Evolutionary conservation across 2,797 vertebrate genomes (phyloP).

Genomic region (Octomys mimax): DNA sequence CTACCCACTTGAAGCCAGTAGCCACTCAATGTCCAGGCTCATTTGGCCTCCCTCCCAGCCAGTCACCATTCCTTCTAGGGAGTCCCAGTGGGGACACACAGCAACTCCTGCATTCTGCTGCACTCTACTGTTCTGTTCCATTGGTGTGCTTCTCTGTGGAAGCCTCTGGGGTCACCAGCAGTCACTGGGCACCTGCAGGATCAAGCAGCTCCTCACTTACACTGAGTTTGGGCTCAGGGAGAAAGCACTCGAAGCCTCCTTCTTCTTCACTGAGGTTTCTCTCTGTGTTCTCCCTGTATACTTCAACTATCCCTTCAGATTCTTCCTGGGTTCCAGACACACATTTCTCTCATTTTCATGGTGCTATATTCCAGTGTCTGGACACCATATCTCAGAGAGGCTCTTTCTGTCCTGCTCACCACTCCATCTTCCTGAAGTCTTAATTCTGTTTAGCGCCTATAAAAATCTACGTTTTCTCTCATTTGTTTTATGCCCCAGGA

Average conservation of each 20-base stretch:
- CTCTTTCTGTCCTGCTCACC: background rate
- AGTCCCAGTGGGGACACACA: background rate
- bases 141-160: background rate
- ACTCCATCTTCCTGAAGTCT: background rate
- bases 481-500: conserved; percentile 1
- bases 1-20: background rate
- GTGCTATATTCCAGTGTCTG: background rate
- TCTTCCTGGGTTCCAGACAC: background rate
- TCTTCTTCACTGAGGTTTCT: background rate
- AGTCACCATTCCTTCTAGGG: background rate
- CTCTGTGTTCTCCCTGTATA: background rate
- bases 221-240: background rate
- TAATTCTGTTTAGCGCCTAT: background rate
- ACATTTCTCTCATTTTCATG: background rate
- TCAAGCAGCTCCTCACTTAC: background rate
- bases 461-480: background rate
- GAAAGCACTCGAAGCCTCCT: background rate
- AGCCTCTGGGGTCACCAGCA: background rate
- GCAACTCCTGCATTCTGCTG: background rate
- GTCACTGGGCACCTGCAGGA: background rate
- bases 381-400: background rate
- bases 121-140: background rate
- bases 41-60: too few relatives aligned
- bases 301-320: background rate
- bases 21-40: background rate